Conservation (phyloP, 2,797 vertebrate genomes). For the Mormyrus proboscirostris region DNA sequence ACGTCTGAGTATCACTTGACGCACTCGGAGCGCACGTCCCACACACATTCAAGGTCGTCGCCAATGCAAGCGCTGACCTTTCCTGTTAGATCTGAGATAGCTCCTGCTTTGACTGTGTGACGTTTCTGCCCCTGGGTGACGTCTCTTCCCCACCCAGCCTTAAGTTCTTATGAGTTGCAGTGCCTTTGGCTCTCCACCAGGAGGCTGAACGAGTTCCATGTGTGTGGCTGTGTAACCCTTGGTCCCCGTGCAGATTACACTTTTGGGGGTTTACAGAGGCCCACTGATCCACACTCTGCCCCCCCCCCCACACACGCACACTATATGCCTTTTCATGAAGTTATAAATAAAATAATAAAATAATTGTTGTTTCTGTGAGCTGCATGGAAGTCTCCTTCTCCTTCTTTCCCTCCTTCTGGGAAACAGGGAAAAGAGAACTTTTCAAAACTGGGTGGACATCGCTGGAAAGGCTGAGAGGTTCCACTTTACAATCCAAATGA, state of each 20-base stretch:
- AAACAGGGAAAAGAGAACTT: not conserved
- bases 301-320: not conserved
- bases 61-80: not conserved
- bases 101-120: not conserved
- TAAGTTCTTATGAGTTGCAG: not conserved
- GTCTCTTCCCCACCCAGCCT: not conserved
- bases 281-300: not conserved
- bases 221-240: conserved; percentile 5
- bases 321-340: not conserved
- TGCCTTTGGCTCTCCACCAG: not conserved
- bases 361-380: not conserved
- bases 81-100: not conserved
- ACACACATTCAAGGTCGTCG: not conserved
- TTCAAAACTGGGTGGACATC: not conserved
- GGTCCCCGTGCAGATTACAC: not conserved
- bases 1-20: not conserved
- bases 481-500: not conserved
- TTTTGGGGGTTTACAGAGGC: not conserved
- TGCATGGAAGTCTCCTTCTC: not conserved
- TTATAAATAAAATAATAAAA: not conserved
- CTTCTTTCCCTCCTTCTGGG: not conserved
- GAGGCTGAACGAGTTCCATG: not conserved
- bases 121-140: not conserved
- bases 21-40: not conserved
- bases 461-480: not conserved